Evolutionary conservation across 1,140 invertebrate species (phyloP).

Genomic region (Tetramorium simillimum): DNA sequence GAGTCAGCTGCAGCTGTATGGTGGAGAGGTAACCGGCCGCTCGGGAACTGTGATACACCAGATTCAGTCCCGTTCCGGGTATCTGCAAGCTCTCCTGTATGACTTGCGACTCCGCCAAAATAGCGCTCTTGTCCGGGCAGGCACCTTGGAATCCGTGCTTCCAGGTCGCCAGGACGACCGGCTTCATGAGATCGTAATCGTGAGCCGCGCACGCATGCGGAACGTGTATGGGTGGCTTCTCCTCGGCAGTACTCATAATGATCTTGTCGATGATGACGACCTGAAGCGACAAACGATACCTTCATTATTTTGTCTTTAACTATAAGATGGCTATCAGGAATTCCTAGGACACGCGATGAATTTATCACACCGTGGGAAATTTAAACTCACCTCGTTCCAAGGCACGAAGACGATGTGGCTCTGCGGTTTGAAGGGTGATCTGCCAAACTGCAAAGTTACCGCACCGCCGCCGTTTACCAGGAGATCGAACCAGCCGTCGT

Average conservation of each 20-base stretch:
- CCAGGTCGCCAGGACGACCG: conserved; percentile 97
- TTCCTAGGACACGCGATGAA: neutral
- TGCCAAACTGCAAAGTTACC: conserved; percentile 96
- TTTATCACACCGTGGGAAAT: neutral
- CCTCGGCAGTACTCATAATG: conserved; percentile 93
- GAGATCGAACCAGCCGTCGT: conserved; percentile 98
- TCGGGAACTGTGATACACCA: conserved; percentile 97
- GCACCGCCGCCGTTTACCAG: conserved; percentile 98
- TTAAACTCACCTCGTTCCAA: conserved; percentile 94
- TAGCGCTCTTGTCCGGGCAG: conserved; percentile 96
- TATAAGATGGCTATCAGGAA: neutral
- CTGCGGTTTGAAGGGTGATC: conserved; percentile 95
- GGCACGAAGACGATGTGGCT: conserved; percentile 97
- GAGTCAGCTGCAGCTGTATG: conserved; percentile 97
- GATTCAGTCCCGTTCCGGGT: conserved; percentile 95
- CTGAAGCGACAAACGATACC: conserved; percentile 80
- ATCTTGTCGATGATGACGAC: conserved; percentile 96
- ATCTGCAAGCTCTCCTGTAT: conserved; percentile 97
- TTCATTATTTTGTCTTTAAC: neutral
- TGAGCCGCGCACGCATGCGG: conserved; percentile 94
- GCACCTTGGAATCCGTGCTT: conserved; percentile 98
- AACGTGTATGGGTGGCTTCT: conserved; percentile 87
- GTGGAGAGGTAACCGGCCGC: conserved; percentile 97
- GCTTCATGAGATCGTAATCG: conserved; percentile 97
- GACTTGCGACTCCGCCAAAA: conserved; percentile 97